Conservation (phyloP, 2,113 vertebrate species). For the Lepus timidus region DNA sequence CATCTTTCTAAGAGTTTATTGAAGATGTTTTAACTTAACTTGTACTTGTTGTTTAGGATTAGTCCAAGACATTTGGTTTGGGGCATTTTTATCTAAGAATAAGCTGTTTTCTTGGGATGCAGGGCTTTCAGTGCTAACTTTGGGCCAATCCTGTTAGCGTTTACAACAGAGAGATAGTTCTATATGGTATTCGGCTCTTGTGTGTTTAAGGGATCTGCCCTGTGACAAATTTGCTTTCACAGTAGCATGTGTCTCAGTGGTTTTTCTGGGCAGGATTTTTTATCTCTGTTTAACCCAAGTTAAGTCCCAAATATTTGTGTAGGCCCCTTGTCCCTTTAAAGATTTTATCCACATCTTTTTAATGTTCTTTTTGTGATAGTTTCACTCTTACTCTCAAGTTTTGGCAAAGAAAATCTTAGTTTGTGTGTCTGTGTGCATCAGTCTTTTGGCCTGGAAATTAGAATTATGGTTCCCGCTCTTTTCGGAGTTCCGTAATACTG, state of each 20-base stretch:
- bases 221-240: constrained; percentile 34
- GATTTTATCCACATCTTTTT: constrained; percentile 19
- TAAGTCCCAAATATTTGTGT: constrained; percentile 47
- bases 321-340: not conserved
- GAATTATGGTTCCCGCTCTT: not conserved
- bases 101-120: too few relatives aligned
- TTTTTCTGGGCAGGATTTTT: constrained; percentile 38
- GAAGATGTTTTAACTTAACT: too few relatives aligned
- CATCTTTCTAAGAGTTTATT: too few relatives aligned
- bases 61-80: too few relatives aligned
- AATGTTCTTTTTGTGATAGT: not conserved
- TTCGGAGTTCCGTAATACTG: constrained; percentile 13
- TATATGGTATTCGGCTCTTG: not conserved
- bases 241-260: not conserved
- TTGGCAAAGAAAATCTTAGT: constrained; percentile 47
- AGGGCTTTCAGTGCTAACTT: too few relatives aligned
- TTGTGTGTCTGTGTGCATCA: not conserved
- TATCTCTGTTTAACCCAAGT: constrained; percentile 43
- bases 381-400: constrained; percentile 35
- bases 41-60: too few relatives aligned
- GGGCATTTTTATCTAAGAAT: too few relatives aligned
- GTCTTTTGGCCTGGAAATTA: constrained; percentile 46
- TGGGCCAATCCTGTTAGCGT: too few relatives aligned
- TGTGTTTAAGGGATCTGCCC: not conserved
- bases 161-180: not conserved